A percentile compares a stretch with the other conserved stretches of the same genome.
These are phyloP conservation scores for Drosophila birchii DNA, from an alignment of 2,888 invertebrate species.

Conservation along the genomic window DNA sequence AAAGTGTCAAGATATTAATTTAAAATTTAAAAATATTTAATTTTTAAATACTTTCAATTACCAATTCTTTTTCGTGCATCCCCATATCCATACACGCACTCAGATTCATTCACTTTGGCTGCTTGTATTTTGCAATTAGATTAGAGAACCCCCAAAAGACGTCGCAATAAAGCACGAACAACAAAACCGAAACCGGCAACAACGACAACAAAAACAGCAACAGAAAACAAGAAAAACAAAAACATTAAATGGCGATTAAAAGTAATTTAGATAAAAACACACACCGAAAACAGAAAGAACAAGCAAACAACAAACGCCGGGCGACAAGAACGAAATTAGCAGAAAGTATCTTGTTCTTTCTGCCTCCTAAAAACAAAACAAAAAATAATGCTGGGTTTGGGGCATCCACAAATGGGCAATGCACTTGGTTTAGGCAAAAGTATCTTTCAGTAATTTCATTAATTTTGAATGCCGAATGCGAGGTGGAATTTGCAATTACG, in stretches of 20 bases:
- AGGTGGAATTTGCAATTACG: conserved; percentile 5
- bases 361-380: conserved; percentile 5
- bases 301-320: conserved; percentile 24
- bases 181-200: conserved; percentile 36
- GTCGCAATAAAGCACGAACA: conserved; percentile 69
- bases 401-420: conserved; percentile 37
- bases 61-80: conserved; percentile 1
- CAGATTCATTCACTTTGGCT: conserved; percentile 37
- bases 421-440: conserved; percentile 31
- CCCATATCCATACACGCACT: conserved; percentile 16
- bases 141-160: conserved; percentile 71
- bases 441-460: conserved; percentile 24
- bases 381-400: too few species aligned
- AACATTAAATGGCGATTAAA: conserved; percentile 81
- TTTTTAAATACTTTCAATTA: neutral
- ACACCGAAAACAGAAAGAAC: conserved; percentile 59
- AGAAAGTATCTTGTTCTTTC: conserved; percentile 21
- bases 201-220: conserved; percentile 12
- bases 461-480: conserved; percentile 7
- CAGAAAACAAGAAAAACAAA: conserved; percentile 74
- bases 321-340: conserved; percentile 38
- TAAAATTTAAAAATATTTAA: accelerated
- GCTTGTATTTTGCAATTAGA: conserved; percentile 77
- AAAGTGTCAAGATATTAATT: neutral
- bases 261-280: conserved; percentile 80